Evolutionary conservation across 2,888 invertebrate species (phyloP).

Genomic region (Synanthedon vespiformis): DNA sequence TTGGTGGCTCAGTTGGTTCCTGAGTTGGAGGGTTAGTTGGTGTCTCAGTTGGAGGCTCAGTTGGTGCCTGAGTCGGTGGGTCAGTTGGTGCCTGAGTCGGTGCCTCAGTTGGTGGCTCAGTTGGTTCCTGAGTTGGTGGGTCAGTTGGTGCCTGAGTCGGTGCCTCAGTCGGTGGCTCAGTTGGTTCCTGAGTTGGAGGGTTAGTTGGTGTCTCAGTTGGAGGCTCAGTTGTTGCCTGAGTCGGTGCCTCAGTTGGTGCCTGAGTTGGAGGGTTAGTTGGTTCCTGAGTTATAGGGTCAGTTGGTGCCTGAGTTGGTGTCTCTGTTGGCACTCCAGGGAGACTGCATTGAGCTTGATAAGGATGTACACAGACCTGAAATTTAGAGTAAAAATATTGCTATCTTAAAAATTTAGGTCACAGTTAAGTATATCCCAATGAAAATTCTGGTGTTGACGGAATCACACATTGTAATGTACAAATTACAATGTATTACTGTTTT

Average conservation of each 20-base stretch:
- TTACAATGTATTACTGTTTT: no score
- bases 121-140: slow-evolving; percentile 8
- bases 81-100: slow-evolving; percentile 1
- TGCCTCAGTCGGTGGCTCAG: slow-evolving; percentile 4
- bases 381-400: not conserved
- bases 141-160: slow-evolving; percentile 5
- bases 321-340: slow-evolving; percentile 15
- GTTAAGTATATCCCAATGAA: no score
- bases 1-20: slow-evolving; percentile 3
- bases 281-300: slow-evolving; percentile 9
- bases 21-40: not conserved
- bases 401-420: no score
- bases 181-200: slow-evolving; percentile 3
- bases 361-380: slow-evolving; percentile 31
- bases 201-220: slow-evolving; percentile 1
- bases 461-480: no score
- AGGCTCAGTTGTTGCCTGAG: not conserved
- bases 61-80: not conserved
- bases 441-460: no score
- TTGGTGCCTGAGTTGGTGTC: slow-evolving; percentile 3
- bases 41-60: slow-evolving; percentile 2
- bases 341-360: slow-evolving; percentile 20
- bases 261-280: slow-evolving; percentile 14
- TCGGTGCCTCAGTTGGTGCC: slow-evolving; percentile 3
- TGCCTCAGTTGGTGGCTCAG: slow-evolving; percentile 6